A percentile compares a stretch with the other conserved stretches of the same genome.
Conservation (phyloP, 2,888 invertebrate species). For the Epicampocera succincta region DNA sequence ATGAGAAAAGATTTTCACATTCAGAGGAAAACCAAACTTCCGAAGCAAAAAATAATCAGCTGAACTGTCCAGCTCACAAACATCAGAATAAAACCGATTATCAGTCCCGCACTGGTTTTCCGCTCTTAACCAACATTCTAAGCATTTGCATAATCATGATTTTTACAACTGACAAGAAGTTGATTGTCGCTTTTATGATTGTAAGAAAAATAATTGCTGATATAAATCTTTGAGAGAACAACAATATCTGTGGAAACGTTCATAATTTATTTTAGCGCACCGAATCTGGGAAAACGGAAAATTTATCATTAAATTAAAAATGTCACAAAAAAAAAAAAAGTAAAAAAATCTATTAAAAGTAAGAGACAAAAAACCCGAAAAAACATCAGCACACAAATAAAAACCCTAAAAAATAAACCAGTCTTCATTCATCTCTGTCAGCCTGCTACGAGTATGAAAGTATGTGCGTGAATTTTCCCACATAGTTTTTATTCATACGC, state of each 20-base stretch:
- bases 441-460: constrained; percentile 11
- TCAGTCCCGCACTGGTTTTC: no score
- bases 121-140: no score
- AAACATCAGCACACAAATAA: constrained; percentile 35
- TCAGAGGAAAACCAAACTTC: no score
- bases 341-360: constrained; percentile 23
- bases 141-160: background rate
- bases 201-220: constrained; percentile 51
- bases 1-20: no score
- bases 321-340: constrained; percentile 17
- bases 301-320: constrained; percentile 52
- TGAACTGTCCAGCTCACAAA: no score
- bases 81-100: no score
- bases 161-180: constrained; percentile 8
- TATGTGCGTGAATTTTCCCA: background rate
- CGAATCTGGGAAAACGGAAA: constrained; percentile 21
- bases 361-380: constrained; percentile 13
- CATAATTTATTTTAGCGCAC: constrained; percentile 33
- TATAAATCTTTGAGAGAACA: constrained; percentile 57
- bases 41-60: no score
- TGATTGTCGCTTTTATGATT: constrained; percentile 5
- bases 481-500: constrained; percentile 28
- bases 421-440: constrained; percentile 62
- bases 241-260: constrained; percentile 57
- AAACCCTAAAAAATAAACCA: constrained; percentile 39